Evolutionary conservation across 2,113 vertebrate species (phyloP), one percentile per base, ranked within the genome.

Genomic region (Micronisus gabar): DNA sequence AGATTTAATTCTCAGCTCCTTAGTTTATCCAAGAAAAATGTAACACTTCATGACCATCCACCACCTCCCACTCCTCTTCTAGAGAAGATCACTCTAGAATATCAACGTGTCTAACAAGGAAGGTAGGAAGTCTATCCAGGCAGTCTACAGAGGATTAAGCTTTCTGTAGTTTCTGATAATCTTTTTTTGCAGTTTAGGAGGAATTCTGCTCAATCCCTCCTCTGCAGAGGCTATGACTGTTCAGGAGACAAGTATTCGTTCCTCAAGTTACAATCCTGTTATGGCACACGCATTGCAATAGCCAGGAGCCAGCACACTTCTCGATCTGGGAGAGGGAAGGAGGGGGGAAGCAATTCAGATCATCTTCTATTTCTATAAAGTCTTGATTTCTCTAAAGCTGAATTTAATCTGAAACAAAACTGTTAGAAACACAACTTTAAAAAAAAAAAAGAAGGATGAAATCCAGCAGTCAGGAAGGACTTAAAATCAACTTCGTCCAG

Each of bases 381-480:
- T 61, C 29, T 81, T 58, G 19, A 72, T 81, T 90, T 68, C 40
- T 62, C 79, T 91, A 80, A 82, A 72, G 34, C 18, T 52, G 53
- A 95, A 91, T 79, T 79, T 61, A 88, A 70, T 61, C 76, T 53
- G 34, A 94, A 95, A 79, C 47, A 79, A 90, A 90, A 53, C 36
- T 40, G 56, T 48, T 68, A 68, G 47, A 88, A 92, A 88, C 11
- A 65, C 7, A 45, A 21, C 52, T 47, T n/a, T 1, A 47, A 45
- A 41, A 63, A 53, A 34, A 47, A 36, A 16, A 27, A 38, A 56
- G 4, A 16, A 61, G 3, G 7, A 86, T 52, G 2, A 83, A 90
- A 90, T 72, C 10, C 30, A 88, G 21, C 41, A 78, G 13, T 43
- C 18, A 93, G 41, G 43, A 74, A 59, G 30, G 30, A 82, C 43